Evolutionary conservation across 2,113 vertebrate genomes (phyloP), one percentile per base, ranked within the genome.

Genomic region (Thunnus maccoyii): DNA sequence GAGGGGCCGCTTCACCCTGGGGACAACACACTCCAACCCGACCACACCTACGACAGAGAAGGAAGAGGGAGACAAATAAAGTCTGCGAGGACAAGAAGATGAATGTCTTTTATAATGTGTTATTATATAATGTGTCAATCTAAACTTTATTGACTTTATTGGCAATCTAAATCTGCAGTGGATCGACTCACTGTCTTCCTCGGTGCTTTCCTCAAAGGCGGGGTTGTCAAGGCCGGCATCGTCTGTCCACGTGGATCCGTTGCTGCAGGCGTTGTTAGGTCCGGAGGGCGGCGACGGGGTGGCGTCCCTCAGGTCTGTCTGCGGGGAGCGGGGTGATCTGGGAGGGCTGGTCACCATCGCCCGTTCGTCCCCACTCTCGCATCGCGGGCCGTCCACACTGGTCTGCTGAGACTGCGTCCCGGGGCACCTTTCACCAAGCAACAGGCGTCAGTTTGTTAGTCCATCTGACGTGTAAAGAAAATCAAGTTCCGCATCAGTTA

Each of bases 191-290:
- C 98, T 95, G 83, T 99, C 97, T 74, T 97, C 94, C 75, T 95
- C 94, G 0, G 94, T 93, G 93, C 75, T 97, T 93, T 98, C 98
- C 84, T 99, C 98, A 36, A 98, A 99, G 87, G 97, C 96, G 0
- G 96, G 97, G 92, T 98, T 99, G 91, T 99, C 97, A 0, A 97
- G 94, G 77, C 97, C 83, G 0, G 96, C 95, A 15, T 98, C 97
- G 0, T 98, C 96, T 0, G 95, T 94, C 97, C 97, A 97, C 0
- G 82, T 6, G 0, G 97, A 94, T 36, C 94, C 93, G 12, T 94
- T 82, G 0, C 93, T 82, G 0, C 93, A 90, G 7, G 92, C 69
- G 58, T 88, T 89, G 52, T 87, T 86, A 22, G 91, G 86, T 63
- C 85, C 85, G 7, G 93, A 82, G 62, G 89, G 90, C 0, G 93